Evolutionary conservation across 2,888 invertebrate genomes (phyloP), one percentile per base, ranked within the genome.

Genomic region (Melikaiella ostensackeni): DNA sequence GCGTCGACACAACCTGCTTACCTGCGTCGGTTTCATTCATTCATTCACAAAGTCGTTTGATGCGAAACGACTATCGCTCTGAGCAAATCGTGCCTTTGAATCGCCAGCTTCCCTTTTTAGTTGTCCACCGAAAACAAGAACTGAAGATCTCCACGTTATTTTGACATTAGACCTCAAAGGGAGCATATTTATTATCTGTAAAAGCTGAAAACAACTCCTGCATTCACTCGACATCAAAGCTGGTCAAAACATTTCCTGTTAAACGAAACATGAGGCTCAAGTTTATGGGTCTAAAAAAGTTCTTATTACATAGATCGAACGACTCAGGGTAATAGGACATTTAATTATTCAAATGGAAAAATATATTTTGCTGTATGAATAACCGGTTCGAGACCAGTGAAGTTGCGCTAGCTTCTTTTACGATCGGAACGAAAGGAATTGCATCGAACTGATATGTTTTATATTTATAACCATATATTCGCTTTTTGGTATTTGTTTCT

Each of bases 31-130:
- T 70, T 59, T 62, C 70, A 77, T 81, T 76, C 82, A 82, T 81
- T 76, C 82, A 82, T 82, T 80, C 82, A 80, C 80, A 82, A 79
- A 82, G 75, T 82, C 77, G 80, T 80, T 82, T 76, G 46, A 70
- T 70, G 50, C n/a, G 50, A 66, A 66, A 66, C 27, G 27, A 70
- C 11, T 30, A 55, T 46, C 33, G 70, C 70, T 50, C 11, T 50
- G 50, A 55, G 70, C 70, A 46, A 70, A 50, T 46, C 30, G 27
- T 70, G 46, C 46, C 16, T 66, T 66, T 66, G 42, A 66, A 66
- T 66, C 42, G 46, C 27, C 42, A 19, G 42, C 66, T 27, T 66
- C 27, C 46, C 42, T 46, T 55, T 70, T 70, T 70, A 27, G 24
- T 30, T 50, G n/a, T 33, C 30, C n/a, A 13, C 33, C 33, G 46